These are phyloP conservation scores for Camponotus floridanus DNA, from an alignment of 1,140 invertebrate species.

Conservation along the genomic window DNA sequence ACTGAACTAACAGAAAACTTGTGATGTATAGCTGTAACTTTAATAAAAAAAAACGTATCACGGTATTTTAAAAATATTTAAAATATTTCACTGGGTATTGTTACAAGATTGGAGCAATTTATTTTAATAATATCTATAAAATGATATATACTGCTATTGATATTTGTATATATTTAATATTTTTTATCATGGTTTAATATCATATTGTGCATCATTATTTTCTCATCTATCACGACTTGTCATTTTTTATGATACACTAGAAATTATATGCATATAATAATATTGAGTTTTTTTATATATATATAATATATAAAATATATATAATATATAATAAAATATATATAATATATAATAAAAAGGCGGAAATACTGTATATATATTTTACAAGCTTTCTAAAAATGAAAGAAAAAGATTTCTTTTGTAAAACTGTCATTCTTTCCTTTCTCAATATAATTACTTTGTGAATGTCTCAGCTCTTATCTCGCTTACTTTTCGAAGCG, in stretches of 20 bases:
- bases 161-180: slow-evolving; percentile 13
- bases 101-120: not conserved
- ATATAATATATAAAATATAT: not conserved
- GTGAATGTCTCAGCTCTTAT: slow-evolving; percentile 33
- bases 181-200: not conserved
- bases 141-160: not conserved
- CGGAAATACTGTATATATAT: not conserved
- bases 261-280: slow-evolving; percentile 30
- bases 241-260: not conserved
- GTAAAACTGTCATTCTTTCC: slow-evolving; percentile 2
- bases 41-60: not conserved
- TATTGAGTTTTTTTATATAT: not conserved
- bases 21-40: not conserved
- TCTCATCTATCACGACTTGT: not conserved
- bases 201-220: not conserved
- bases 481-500: slow-evolving; percentile 23
- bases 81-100: not conserved
- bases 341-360: not conserved
- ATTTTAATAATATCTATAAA: not conserved
- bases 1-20: not conserved
- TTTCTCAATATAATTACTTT: slow-evolving; percentile 33
- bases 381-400: not conserved
- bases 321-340: not conserved
- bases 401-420: not conserved
- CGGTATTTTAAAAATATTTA: not conserved